phyloP scores from a whole-genome alignment of 2,797 vertebrate genomes.

The Gouania willdenowi region DNA sequence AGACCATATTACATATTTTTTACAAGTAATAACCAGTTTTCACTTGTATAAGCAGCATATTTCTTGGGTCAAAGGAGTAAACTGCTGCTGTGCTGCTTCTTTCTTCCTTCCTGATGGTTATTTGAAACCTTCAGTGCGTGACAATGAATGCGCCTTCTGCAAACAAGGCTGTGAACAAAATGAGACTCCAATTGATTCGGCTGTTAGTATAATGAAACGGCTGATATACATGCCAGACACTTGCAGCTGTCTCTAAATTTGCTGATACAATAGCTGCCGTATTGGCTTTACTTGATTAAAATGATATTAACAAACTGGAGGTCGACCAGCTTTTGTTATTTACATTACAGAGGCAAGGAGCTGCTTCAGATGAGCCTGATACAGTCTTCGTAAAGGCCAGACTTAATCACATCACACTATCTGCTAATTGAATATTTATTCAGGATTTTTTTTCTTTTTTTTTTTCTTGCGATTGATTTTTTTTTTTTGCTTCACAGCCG shows the following conservation, averaged over 20 bases:
- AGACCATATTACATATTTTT: no score
- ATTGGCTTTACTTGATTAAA: slow-evolving; percentile 5
- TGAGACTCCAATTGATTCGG: slow-evolving; percentile 27
- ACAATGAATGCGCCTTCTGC: slow-evolving; percentile 10
- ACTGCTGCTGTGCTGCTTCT: neutral
- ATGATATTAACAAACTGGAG: neutral
- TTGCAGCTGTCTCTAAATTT: slow-evolving; percentile 3
- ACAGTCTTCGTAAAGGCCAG: no score
- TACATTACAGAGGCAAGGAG: neutral
- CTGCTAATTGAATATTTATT: neutral
- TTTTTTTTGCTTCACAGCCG: slow-evolving; percentile 26
- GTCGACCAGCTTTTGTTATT: slow-evolving; percentile 1
- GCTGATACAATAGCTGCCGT: slow-evolving; percentile 6
- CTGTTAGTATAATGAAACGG: slow-evolving; percentile 17
- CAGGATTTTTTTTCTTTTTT: neutral
- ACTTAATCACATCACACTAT: neutral
- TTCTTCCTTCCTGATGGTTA: no score
- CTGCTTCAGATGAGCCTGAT: neutral
- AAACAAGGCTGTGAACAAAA: slow-evolving; percentile 9
- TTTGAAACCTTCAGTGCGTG: slow-evolving; percentile 6
- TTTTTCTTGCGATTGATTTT: neutral
- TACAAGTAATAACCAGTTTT: no score
- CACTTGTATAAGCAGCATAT: no score
- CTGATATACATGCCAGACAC: neutral
- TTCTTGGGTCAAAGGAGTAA: no score